phyloP scores from a whole-genome alignment of 2,113 vertebrate species.

The Takifugu bimaculatus region DNA sequence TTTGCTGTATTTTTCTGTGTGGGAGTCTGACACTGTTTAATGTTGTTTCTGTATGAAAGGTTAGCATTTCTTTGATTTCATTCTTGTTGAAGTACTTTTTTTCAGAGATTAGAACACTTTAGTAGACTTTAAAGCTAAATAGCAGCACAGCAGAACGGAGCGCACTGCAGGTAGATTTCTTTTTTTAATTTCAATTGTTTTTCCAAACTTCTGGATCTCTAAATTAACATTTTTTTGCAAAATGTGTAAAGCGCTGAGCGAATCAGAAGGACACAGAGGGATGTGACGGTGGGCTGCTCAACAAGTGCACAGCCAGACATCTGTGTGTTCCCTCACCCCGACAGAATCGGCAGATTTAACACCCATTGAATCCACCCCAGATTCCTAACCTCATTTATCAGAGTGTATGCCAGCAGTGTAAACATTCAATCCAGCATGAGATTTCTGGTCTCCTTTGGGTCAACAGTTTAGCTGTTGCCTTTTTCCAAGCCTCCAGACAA shows the following conservation, averaged over 20 bases:
- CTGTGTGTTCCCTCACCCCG: constrained; percentile 43
- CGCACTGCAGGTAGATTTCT: not conserved
- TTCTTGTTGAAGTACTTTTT: too few relatives aligned
- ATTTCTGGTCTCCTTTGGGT: constrained; percentile 74
- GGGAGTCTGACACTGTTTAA: constrained; percentile 17
- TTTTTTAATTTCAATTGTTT: not conserved
- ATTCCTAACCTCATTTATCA: constrained; percentile 73
- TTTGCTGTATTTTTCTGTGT: constrained; percentile 40
- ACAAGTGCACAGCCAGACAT: constrained; percentile 19
- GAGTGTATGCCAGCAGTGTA: constrained; percentile 75
- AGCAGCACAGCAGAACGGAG: not conserved
- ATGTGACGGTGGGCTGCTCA: constrained; percentile 6
- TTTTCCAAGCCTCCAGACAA: constrained; percentile 72
- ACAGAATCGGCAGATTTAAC: constrained; percentile 67
- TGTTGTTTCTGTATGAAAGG: constrained; percentile 18
- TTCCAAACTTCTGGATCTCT: not conserved
- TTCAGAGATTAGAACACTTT: too few relatives aligned
- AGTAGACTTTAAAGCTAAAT: too few relatives aligned
- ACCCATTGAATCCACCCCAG: constrained; percentile 57
- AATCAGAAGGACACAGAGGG: constrained; percentile 8
- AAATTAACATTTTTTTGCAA: constrained; percentile 6
- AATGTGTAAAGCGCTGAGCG: not conserved
- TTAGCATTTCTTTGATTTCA: too few relatives aligned
- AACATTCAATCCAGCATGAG: constrained; percentile 77
- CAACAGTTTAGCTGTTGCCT: constrained; percentile 74